These are phyloP conservation scores for Lasioglossum pauxillum DNA, from an alignment of 2,888 invertebrate species.

Conservation along the genomic window DNA sequence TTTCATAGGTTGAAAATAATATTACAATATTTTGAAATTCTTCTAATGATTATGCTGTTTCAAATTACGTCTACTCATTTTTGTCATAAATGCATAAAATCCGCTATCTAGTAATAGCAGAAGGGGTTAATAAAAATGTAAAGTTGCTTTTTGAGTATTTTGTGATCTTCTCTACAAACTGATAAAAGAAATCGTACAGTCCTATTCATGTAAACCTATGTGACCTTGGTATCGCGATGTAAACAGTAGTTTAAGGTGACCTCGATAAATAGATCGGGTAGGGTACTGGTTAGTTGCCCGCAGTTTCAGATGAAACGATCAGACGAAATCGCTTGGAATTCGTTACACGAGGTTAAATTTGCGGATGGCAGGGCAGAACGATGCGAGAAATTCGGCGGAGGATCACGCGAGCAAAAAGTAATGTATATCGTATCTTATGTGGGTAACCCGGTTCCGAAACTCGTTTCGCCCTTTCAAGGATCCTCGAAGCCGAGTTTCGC, in stretches of 20 bases:
- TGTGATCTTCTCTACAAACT: too few species aligned
- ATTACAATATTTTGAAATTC: too few species aligned
- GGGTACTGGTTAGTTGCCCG: not conserved
- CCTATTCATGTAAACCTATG: not conserved
- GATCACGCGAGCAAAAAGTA: slow-evolving; percentile 52
- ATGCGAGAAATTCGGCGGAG: slow-evolving; percentile 17
- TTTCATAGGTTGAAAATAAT: too few species aligned
- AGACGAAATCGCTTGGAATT: not conserved
- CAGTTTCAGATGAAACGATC: not conserved
- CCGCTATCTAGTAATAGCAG: too few species aligned
- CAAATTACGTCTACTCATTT: too few species aligned
- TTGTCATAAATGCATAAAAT: too few species aligned
- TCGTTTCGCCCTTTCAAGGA: slow-evolving; percentile 73
- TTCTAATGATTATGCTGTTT: too few species aligned
- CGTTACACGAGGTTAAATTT: not conserved
- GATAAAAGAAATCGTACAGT: not conserved
- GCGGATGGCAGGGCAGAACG: not conserved
- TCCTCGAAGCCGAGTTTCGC: slow-evolving; percentile 52
- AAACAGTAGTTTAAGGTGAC: too few species aligned
- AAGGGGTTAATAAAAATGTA: too few species aligned
- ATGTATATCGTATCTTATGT: slow-evolving; percentile 61
- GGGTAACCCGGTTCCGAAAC: slow-evolving; percentile 80
- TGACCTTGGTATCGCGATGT: not conserved
- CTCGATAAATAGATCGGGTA: not conserved
- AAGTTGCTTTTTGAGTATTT: too few species aligned